A percentile compares a stretch with the other conserved stretches of the same genome.
phyloP scores from a whole-genome alignment of 1,140 invertebrate species.

The Drosophila oshimai region DNA sequence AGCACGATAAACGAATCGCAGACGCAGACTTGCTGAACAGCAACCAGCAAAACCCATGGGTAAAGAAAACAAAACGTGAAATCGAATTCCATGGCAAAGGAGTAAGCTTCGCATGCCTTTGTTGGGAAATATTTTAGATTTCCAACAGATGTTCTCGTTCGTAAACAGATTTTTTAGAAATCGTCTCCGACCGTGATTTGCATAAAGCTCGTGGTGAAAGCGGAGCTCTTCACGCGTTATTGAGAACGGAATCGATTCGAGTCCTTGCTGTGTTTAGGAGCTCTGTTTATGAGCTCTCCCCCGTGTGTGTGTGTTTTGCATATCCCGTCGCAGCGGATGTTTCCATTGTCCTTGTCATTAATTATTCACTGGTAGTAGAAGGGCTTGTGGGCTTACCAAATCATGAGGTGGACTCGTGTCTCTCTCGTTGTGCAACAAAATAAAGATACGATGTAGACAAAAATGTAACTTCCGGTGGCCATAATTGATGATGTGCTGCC shows the following conservation, averaged over 20 bases:
- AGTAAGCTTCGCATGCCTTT: slow-evolving; percentile 6
- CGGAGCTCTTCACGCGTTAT: slow-evolving; percentile 33
- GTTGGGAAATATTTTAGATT: slow-evolving; percentile 66
- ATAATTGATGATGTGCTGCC: slow-evolving; percentile 73
- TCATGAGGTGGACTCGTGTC: slow-evolving; percentile 34
- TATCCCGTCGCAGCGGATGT: slow-evolving; percentile 19
- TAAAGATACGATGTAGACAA: slow-evolving; percentile 56
- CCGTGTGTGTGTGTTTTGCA: slow-evolving; percentile 27
- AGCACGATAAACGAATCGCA: slow-evolving; percentile 60
- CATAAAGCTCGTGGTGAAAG: slow-evolving; percentile 46
- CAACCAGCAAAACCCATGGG: neutral
- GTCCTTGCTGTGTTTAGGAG: neutral
- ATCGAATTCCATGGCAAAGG: slow-evolving; percentile 31
- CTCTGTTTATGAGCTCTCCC: slow-evolving; percentile 18
- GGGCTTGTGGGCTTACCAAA: slow-evolving; percentile 9
- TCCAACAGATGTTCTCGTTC: slow-evolving; percentile 66
- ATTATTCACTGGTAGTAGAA: slow-evolving; percentile 50
- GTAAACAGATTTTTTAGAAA: slow-evolving; percentile 72
- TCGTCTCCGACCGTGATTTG: slow-evolving; percentile 64
- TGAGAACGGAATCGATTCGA: slow-evolving; percentile 31
- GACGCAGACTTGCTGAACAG: slow-evolving; percentile 8
- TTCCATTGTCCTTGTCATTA: slow-evolving; percentile 46
- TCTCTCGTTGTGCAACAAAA: slow-evolving; percentile 51
- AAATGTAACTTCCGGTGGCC: slow-evolving; percentile 66
- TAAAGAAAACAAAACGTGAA: slow-evolving; percentile 59